Evolutionary conservation across 2,888 invertebrate species (phyloP), one percentile per base, ranked within the genome.

Genomic region (Mesochorus sp.): DNA sequence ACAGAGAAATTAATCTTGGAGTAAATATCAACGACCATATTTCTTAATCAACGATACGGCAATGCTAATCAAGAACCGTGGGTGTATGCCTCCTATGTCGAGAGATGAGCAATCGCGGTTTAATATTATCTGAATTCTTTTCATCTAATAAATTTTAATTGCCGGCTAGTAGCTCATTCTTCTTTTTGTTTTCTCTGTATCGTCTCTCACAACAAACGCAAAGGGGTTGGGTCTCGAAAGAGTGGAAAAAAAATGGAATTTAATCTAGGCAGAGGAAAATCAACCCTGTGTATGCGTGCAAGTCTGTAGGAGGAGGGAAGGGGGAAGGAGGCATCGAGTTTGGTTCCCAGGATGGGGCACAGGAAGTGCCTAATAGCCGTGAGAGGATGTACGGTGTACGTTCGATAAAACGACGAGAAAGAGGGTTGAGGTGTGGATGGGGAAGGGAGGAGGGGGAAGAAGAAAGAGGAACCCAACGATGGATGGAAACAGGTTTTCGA

Each of bases 351-450:
- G 87, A 86, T 64, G 83, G 84, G 88, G 85, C 89, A 68, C 68
- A 89, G 90, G 90, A 90, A 90, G 89, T 88, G 84, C 88, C 88
- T 89, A 90, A 90, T 90, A 90, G 88, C 88, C 89, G 90, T 88
- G 88, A 89, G 89, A 89, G 88, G 88, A 87, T 87, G 86, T 78
- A 75, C 79, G 77, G 83, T 83, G 85, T 85, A 86, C 68, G 68
- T 68, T 68, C 47, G 68, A 57, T 68, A 68, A 68, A 68, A 68
- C 57, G 34, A 47, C n/a, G 55, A 53, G 28, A 51, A 87, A 81
- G 84, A 85, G 83, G 86, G 73, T 62, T 83, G 86, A 89, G 88
- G 14, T 24, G 26, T 6, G 14, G 61, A 26, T 39, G 44, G 34
- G 12, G 64, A 37, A 21, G 8, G 44, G 86, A 87, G 84, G 82